Evolutionary conservation across 2,888 invertebrate genomes (phyloP), one percentile per base, ranked within the genome.

Genomic region (Chesias legatella): DNA sequence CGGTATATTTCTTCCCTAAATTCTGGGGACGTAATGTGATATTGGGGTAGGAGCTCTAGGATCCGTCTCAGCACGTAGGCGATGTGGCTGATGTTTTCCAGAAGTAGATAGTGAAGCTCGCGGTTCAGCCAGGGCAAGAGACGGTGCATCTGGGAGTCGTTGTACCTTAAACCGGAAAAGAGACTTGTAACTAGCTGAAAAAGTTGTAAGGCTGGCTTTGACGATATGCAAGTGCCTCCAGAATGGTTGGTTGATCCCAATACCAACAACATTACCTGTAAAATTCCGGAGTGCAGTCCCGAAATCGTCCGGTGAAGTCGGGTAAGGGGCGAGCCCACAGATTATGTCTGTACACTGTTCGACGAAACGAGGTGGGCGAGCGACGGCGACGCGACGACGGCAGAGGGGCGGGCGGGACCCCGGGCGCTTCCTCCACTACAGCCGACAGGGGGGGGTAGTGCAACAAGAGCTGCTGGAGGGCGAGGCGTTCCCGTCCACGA

Each of bases 101-200:
- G 90, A 11, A 96, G 78, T 34, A 97, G 88, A 44, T 93, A 95
- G 57, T 92, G 91, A 17, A 98, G 84, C 78, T 98, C 98, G 50
- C 98, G 90, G 72, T 94, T 94, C 20, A 98, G 84, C 96, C 97
- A 98, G 1, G 95, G 95, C 48, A 95, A 92, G 37, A 98, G 88
- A 1, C 98, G 92, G 71, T 94, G 93, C 50, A 93, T 90, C 71
- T 95, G 94, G 7, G 94, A 92, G 39, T 94, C 94, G 82, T 97
- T 92, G 67, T 91, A 90, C 75, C 95, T 94, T 68, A n/a, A 41
- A 25, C 1, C 2, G 10, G 13, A 32, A 4, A 24, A n/a, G 10
- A 3, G 4, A 11, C 11, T 47, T 29, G n/a, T 27, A 27, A 42
- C 13, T n/a, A n/a, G n/a, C n/a, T n/a, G n/a, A n/a, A n/a, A n/a